Evolutionary conservation across 92 coral and sea anemone genomes (phyloP).

Genomic region (Ricordea florida): DNA sequence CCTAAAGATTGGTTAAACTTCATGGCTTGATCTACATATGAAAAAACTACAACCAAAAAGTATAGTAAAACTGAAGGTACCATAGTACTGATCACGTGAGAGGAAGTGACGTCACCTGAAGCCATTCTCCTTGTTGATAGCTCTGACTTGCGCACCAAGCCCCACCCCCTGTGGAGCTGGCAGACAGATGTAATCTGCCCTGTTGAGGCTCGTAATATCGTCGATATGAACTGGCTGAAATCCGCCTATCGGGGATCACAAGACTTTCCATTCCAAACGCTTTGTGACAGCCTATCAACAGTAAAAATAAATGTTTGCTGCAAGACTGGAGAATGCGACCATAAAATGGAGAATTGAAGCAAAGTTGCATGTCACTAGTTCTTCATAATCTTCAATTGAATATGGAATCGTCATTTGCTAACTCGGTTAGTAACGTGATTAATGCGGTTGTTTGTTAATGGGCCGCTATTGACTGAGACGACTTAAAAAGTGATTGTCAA

Average conservation of each 20-base stretch:
- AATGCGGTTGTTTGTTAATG: too few species aligned
- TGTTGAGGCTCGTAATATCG: conserved; percentile 52
- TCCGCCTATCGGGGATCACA: conserved; percentile 40
- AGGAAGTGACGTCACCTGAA: conserved; percentile 54
- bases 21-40: too few species aligned
- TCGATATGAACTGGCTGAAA: conserved; percentile 62
- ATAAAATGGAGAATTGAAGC: too few species aligned
- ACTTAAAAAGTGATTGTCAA: too few species aligned
- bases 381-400: too few species aligned
- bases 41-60: too few species aligned
- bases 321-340: not conserved
- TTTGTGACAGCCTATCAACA: conserved; percentile 53
- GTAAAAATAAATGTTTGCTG: not conserved
- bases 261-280: conserved; percentile 73
- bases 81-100: not conserved
- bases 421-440: too few species aligned
- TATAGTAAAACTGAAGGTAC: not conserved
- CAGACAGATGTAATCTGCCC: conserved; percentile 66
- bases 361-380: too few species aligned
- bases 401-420: too few species aligned
- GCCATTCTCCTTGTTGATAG: conserved; percentile 59
- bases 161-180: conserved; percentile 61
- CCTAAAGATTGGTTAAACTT: too few species aligned
- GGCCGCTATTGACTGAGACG: too few species aligned
- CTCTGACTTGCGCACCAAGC: conserved; percentile 81